Base-by-base conservation (phyloP, 2,888 invertebrate genomes). In the Chalcis sispes region DNA sequence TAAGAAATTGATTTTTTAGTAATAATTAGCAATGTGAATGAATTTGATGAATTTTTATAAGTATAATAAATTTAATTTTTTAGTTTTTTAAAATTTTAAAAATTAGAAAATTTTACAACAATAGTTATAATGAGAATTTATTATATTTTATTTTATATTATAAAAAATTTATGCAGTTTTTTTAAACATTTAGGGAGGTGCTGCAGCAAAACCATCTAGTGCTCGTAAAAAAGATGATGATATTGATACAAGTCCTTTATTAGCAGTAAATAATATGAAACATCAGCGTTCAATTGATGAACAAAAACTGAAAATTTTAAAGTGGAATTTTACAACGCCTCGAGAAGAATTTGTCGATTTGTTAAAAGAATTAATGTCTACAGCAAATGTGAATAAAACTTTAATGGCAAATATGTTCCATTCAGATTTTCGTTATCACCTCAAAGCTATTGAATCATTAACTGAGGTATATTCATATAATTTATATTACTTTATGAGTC, bases 261-360 rank as follows among this genome's bases (percentile, higher is more conserved):
- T 98, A 58, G 93, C 94, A 0, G 91, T 93, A 20, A 97, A 96
- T 85, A 96, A 94, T 85, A 91, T 95, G 64, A 99, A 99, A 89
- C 95, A 96, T 87, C 97, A 98, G 87, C 92, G 99, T 69, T 92
- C 96, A 58, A 94, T 96, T 61, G 99, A 99, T 85, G 99, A 99
- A 87, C 96, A 96, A 83, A 96, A 96, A 88, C 90, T 98, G 73
- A 97, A 97, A 90, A 94, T 95, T 4, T 90, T 98, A 23, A 97
- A 96, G 88, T 98, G 98, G 98, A 97, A 98, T 87, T 99, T 99
- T 85, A 94, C 96, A 0, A 93, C 95, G 0, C 98, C 99, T 0
- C 91, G 97, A 29, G 95, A 95, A 83, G 99, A 99, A 86, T 99
- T 98, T 90, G 95, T 97, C 15, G 96, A 97, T 20, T 92, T 98